A percentile compares a stretch with the other conserved stretches of the same genome.
Conservation (phyloP, 2,888 invertebrate species). For the Cosmia pyralina region DNA sequence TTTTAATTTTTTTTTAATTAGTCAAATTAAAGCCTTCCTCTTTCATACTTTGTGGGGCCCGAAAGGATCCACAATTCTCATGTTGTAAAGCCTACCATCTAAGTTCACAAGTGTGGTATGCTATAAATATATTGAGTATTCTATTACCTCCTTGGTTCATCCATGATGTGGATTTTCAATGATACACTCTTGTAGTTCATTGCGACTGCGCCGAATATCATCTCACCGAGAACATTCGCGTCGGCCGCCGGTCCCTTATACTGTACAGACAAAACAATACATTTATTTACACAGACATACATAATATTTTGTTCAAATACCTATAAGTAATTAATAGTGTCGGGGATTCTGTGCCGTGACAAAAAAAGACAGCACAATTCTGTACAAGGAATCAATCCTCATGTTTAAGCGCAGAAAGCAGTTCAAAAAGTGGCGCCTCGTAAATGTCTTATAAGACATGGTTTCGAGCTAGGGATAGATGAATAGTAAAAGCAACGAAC, state of each 20-base stretch:
- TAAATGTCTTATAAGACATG: no score
- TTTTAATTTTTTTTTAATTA: no score
- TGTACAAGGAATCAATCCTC: not conserved
- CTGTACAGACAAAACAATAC: constrained; percentile 79
- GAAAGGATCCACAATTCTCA: not conserved
- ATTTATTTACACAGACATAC: not conserved
- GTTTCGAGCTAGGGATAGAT: not conserved
- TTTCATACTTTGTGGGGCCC: not conserved
- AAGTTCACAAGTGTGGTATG: not conserved
- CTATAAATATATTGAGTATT: not conserved
- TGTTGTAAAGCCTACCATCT: not conserved
- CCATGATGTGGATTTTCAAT: constrained; percentile 95
- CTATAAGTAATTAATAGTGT: not conserved
- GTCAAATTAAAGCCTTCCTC: not conserved
- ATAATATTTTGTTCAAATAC: not conserved
- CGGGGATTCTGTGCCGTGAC: not conserved
- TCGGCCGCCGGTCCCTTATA: constrained; percentile 92
- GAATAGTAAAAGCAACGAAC: no score
- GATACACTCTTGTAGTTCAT: constrained; percentile 96
- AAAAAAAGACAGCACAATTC: not conserved
- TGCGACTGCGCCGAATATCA: constrained; percentile 97
- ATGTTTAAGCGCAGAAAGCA: not conserved
- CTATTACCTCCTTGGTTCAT: constrained; percentile 85
- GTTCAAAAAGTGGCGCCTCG: not conserved
- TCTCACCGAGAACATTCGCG: constrained; percentile 95